Base-by-base conservation (phyloP, 2,888 invertebrate genomes). In the Rhamnusium bicolor region DNA sequence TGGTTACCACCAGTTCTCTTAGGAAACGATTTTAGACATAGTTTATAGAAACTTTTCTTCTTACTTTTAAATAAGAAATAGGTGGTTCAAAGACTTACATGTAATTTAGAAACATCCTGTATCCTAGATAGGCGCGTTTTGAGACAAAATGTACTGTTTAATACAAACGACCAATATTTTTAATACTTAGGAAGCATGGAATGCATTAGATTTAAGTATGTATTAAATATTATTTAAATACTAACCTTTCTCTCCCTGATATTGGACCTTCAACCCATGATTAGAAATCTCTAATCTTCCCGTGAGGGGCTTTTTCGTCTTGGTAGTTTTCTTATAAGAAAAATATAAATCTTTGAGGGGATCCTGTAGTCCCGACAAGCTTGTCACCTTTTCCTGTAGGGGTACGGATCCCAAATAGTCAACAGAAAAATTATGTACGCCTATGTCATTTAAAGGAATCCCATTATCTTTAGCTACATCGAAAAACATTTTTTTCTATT, bases 401-500 rank as follows among this genome's bases (percentile, higher is more conserved):
- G 94, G 93, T 16, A 95, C 91, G 0, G 94, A 94, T 8, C 96
- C 96, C 76, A 97, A 89, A 84, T 96, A 96, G 82, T 94, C 94
- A 0, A 96, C 95, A 78, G 91, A 91, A 82, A 93, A 93, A 2
- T 80, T 81, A 73, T 88, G 89, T 0, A 86, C 83, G 10, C 86
- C 87, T 8, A 86, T 88, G 80, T 92, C 92, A 47, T 90, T 89
- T 7, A 91, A 90, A 0, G 92, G 91, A 65, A 86, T 89, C 29
- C 90, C 76, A 49, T 87, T 85, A 74, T 92, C 90, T 58, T 90
- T 87, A 2, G 93, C 92, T 83, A 94, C 92, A 74, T 94, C 94
- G 21, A 92, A 92, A 85, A 96, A 96, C 92, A 96, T 94, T 82
- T 93, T n/a, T 93, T 86, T 96, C 96, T 87, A 96, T 96, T 82